Base-by-base conservation (phyloP, 2,888 invertebrate species). In the Diachrysia chrysitis region DNA sequence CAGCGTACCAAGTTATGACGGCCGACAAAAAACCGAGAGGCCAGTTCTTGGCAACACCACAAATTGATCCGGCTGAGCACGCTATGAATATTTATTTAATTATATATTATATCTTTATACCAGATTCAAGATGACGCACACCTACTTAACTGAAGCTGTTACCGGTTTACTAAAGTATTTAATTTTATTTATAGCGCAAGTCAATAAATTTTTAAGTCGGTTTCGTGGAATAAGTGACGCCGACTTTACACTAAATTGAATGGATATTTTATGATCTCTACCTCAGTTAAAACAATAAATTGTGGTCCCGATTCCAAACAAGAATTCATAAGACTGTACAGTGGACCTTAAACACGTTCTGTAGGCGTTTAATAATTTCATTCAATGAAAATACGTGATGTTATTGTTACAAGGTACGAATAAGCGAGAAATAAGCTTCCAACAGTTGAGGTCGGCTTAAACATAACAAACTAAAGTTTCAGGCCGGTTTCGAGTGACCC, bases 1-100 rank as follows among this genome's bases (percentile, higher is more conserved):
- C 82, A 89, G 86, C 87, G 87, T 86, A 86, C 78, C 79, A 85
- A 90, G 86, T 90, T 87, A 86, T 90, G 90, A 90, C 87, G 87
- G 62, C 84, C 86, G 32, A 90, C 87, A 90, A 91, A 92, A 93
- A 93, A 89, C 78, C 73, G 74, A 88, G 81, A 89, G 85, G 89
- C 92, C 89, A 90, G 90, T 90, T 91, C 88, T 87, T 87, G 83
- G 86, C 86, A 83, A 81, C 75, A 84, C 83, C 87, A 91, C 90
- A 90, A 91, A 88, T 91, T 90, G 87, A 89, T 90, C 90, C 87
- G 85, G 87, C 86, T 86, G 89, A 89, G 85, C 89, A 82, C 81
- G 83, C 84, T 89, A 90, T 92, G 90, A 93, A 93, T 93, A 92
- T 91, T 92, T 89, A 92, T 92, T 90, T 89, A 87, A 88, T 89